Percentiles rank a stretch among this genome's conserved stretches.
Evolutionary conservation across 2,797 vertebrate genomes (phyloP).

Genomic region (Cheirogaleus major): DNA sequence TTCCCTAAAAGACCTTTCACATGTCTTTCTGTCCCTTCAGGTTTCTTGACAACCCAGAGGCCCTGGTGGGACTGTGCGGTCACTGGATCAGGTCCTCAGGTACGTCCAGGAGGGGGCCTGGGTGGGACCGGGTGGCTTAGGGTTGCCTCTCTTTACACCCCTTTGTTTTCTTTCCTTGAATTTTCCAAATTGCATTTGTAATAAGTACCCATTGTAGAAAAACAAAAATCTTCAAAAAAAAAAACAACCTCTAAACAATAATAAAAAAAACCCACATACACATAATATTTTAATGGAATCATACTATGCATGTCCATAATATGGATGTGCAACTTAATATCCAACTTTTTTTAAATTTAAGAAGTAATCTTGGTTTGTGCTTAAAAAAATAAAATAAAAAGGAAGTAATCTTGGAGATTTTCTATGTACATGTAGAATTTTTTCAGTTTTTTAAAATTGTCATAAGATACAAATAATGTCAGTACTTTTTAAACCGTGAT

Average conservation of each 20-base stretch:
- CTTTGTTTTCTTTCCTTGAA: background rate
- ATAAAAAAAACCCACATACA: background rate
- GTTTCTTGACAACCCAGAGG: conserved; percentile 38
- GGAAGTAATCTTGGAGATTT: background rate
- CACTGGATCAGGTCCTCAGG: conserved; percentile 52
- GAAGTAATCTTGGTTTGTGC: background rate
- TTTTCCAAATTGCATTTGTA: background rate
- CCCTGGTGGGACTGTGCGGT: conserved; percentile 30
- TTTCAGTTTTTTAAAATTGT: background rate
- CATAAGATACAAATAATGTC: background rate
- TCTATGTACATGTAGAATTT: background rate
- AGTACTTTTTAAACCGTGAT: background rate
- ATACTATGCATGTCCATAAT: no score
- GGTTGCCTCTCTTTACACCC: background rate
- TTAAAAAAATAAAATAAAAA: background rate
- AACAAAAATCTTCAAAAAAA: background rate
- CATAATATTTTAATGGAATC: background rate
- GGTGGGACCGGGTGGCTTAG: background rate
- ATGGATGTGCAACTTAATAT: background rate
- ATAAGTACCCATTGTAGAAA: background rate
- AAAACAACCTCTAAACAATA: background rate
- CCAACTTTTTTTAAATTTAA: background rate
- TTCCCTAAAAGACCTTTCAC: background rate
- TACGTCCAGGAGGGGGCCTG: background rate
- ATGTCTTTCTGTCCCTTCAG: conserved; percentile 27